Evolutionary conservation across 2,113 vertebrate genomes (phyloP).

Genomic region (Butorides virescens): DNA sequence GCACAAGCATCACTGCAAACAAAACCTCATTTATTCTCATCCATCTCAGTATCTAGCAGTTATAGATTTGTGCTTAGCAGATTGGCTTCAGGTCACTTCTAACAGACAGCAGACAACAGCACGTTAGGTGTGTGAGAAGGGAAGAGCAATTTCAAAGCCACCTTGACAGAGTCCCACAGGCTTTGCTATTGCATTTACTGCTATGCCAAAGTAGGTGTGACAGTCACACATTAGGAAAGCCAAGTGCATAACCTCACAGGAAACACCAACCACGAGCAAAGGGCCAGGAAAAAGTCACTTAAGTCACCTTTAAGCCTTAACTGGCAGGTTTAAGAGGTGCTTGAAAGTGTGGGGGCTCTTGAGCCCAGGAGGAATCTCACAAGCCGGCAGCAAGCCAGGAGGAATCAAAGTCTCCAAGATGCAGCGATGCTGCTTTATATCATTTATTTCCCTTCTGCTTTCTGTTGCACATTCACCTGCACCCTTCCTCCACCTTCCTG

Average conservation of each 20-base stretch:
- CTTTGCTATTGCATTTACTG: not conserved
- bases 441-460: not conserved
- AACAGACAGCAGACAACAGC: not conserved
- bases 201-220: not conserved
- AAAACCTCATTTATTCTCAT: not conserved
- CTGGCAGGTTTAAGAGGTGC: not conserved
- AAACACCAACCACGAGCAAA: not conserved
- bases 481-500: not conserved
- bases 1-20: not conserved
- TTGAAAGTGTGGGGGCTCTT: not conserved
- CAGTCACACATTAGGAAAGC: not conserved
- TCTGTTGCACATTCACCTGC: not conserved
- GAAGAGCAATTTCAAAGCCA: not conserved
- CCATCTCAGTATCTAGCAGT: not conserved
- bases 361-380: not conserved
- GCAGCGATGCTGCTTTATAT: not conserved
- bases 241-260: not conserved
- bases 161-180: not conserved
- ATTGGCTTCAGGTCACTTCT: not conserved
- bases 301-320: not conserved
- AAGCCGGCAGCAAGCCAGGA: not conserved
- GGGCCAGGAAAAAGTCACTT: not conserved
- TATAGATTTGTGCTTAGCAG: not conserved
- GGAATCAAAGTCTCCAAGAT: not conserved
- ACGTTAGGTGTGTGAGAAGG: not conserved